Evolutionary conservation across 1,140 invertebrate species (phyloP).

Genomic region (Carposina sasakii): DNA sequence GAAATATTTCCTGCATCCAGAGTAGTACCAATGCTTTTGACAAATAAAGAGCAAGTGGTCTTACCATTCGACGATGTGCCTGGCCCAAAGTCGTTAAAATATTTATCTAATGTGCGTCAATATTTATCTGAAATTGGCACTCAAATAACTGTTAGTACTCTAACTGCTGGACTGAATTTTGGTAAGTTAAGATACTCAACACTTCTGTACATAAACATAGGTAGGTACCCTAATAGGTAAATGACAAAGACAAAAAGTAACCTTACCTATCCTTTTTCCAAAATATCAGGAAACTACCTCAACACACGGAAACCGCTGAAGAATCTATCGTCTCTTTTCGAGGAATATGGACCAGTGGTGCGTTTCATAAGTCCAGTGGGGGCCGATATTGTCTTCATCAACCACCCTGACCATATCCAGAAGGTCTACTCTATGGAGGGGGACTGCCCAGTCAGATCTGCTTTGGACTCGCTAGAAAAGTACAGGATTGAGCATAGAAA

Average conservation of each 20-base stretch:
- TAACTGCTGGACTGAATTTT: conserved; percentile 74
- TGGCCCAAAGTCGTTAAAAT: conserved; percentile 73
- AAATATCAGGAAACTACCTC: conserved; percentile 60
- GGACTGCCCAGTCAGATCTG: conserved; percentile 72
- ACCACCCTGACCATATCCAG: conserved; percentile 75
- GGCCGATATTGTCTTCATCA: conserved; percentile 74
- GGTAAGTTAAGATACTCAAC: conserved; percentile 64
- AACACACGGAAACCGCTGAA: conserved; percentile 50
- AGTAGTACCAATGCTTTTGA: conserved; percentile 43
- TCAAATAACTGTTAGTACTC: conserved; percentile 74
- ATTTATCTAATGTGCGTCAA: conserved; percentile 74
- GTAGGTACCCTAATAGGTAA: background rate
- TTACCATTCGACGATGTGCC: conserved; percentile 76
- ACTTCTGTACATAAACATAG: too few relatives aligned
- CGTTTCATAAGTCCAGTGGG: conserved; percentile 75
- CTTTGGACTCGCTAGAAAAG: conserved; percentile 75
- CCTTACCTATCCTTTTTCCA: too few relatives aligned
- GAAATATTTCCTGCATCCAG: conserved; percentile 39
- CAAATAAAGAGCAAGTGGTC: conserved; percentile 42
- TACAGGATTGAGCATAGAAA: conserved; percentile 74
- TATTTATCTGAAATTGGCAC: conserved; percentile 76
- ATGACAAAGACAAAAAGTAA: too few relatives aligned
- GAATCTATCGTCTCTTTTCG: conserved; percentile 72
- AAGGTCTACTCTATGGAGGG: conserved; percentile 75
- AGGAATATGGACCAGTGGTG: conserved; percentile 77